A percentile compares a stretch with the other conserved stretches of the same genome.
phyloP scores from a whole-genome alignment of 2,888 invertebrate species.

The Diaprepes abbreviatus region DNA sequence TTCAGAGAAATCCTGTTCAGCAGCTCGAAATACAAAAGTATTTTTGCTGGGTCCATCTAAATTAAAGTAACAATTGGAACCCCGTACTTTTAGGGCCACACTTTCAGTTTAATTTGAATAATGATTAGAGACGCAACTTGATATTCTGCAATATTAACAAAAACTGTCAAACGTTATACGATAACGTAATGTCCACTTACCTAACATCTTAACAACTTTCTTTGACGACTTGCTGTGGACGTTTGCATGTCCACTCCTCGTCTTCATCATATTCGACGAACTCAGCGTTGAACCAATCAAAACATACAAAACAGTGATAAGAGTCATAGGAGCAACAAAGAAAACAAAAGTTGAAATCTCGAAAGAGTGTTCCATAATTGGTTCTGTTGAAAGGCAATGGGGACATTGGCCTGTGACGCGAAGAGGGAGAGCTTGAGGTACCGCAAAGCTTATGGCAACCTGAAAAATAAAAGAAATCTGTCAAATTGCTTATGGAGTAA shows the following conservation, averaged over 20 bases:
- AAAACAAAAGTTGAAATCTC: constrained; percentile 86
- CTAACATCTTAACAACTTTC: constrained; percentile 73
- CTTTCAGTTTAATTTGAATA: too few species aligned
- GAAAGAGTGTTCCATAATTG: constrained; percentile 77
- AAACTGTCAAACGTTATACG: too few species aligned
- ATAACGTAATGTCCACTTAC: constrained; percentile 68
- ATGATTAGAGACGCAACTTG: too few species aligned
- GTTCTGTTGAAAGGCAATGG: constrained; percentile 54
- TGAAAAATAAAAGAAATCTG: constrained; percentile 24
- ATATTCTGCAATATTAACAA: too few species aligned
- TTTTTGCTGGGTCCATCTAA: too few species aligned
- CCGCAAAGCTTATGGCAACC: constrained; percentile 77
- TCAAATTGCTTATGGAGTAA: too few species aligned
- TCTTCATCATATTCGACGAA: constrained; percentile 67
- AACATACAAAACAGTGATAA: constrained; percentile 86
- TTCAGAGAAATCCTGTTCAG: too few species aligned
- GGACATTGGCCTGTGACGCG: constrained; percentile 66
- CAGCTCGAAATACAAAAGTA: too few species aligned
- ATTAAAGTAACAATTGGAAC: too few species aligned
- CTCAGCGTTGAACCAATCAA: constrained; percentile 81
- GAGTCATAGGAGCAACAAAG: constrained; percentile 89
- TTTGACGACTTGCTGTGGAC: constrained; percentile 63
- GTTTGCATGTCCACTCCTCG: constrained; percentile 56
- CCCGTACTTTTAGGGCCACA: too few species aligned
- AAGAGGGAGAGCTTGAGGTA: constrained; percentile 77